These are phyloP conservation scores for Ursus arctos DNA, from an alignment of 2,113 vertebrate species.

Conservation along the genomic window DNA sequence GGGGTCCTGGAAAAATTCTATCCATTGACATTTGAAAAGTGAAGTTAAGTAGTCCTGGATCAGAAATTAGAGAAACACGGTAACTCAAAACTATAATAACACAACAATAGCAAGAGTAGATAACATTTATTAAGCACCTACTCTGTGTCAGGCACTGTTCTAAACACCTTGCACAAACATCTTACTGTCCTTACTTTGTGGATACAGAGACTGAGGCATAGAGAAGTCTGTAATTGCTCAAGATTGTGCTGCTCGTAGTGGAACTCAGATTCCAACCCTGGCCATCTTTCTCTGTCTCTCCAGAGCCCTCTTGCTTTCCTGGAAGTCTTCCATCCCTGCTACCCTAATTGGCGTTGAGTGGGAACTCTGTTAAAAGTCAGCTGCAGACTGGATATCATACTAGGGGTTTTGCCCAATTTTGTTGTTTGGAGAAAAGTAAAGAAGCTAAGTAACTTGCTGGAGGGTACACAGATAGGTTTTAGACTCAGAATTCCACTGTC, in stretches of 20 bases:
- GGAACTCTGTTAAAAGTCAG: neutral
- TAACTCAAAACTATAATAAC: neutral
- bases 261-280: neutral
- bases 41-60: neutral
- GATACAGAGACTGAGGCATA: neutral
- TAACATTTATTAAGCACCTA: neutral
- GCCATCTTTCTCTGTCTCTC: neutral
- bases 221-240: neutral
- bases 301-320: neutral
- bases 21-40: neutral
- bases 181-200: neutral
- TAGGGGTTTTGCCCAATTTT: neutral
- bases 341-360: too few species aligned
- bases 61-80: neutral
- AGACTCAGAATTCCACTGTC: neutral
- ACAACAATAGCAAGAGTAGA: too few species aligned
- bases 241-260: rapidly evolving
- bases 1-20: neutral
- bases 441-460: too few species aligned
- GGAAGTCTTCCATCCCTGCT: neutral
- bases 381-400: neutral
- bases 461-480: too few species aligned
- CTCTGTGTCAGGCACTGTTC: neutral
- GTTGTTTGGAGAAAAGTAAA: too few species aligned
- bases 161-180: neutral